Evolutionary conservation across 2,797 vertebrate species (phyloP), one percentile per base, ranked within the genome.

Genomic region (Phaenicophaeus curvirostris): DNA sequence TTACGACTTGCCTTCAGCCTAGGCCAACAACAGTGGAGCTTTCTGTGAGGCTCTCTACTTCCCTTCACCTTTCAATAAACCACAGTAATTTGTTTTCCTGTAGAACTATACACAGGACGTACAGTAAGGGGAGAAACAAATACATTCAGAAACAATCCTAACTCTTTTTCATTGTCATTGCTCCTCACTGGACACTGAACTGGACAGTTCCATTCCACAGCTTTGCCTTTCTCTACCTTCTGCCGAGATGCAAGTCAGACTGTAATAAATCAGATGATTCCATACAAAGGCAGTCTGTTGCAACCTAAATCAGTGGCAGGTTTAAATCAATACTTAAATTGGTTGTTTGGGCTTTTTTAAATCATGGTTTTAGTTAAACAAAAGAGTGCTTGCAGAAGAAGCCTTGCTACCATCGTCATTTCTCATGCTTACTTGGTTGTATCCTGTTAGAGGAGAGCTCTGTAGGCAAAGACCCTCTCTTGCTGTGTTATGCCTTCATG

Each of bases 281-380:
- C 30, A 8, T 4, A 21, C 35, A 61, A 82, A 44, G 61, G 55
- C 21, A 28, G 8, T 13, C 6, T 1, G 0, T 2, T 58, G 53
- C 57, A 62, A 33, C 57, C 24, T 57, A 27, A 35, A 54, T 30
- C 50, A 21, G 28, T 44, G 39, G 14, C 17, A 41, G 21, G 25
- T 50, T 72, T 76, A 68, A 62, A 65, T 7, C 25, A 16, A 24
- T 13, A 15, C 11, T 80, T 72, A n/a, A 51, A 61, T 46, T 1
- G 1, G 18, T 25, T 41, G 13, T 3, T 42, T 30, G 8, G 11
- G 31, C 16, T 46, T 55, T 46, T 55, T 66, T 41, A 20, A 59
- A 37, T 27, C 44, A 37, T 16, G 13, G 14, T n/a, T 85, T n/a
- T 35, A 63, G 39, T 42, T 27, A 71, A 79, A 78, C 5, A 66